Evolutionary conservation across 30 jellyfish, hydroid and myxozoan genomes (phyloP), one percentile per base, ranked within the genome.

Genomic region (Aurelia aurita complex sp. Pacific): DNA sequence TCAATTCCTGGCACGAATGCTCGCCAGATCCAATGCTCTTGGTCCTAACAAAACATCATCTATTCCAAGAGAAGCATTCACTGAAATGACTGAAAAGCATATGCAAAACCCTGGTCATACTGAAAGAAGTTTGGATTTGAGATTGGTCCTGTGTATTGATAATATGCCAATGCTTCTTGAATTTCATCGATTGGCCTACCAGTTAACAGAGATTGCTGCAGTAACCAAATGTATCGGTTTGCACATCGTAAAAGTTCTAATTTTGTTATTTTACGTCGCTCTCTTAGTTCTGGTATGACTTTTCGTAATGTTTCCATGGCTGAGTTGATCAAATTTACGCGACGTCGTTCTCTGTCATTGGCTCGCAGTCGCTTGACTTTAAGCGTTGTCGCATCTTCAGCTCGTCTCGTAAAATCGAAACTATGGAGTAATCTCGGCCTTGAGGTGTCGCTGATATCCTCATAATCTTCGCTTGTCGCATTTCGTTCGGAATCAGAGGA

Each of bases 271-370:
- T 92, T 92, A 50, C 95, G 91, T 42, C 92, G 89, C 23, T 87
- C 97, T 79, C 92, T 85, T 40, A 92, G 59, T 40, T 88, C 96
- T 10, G 98, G 98, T 59, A 92, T 75, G 52, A 73, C 96, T 50
- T 92, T 79, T 50, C 96, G 92, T 36, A 92, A 69, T 73, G 79
- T 64, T 64, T 92, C 98, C 97, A 92, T 92, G 16, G 98, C 98
- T 5, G 94, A 82, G 80, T 92, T 92, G 86, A 92, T 92, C 51
- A 92, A 76, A n/a, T 92, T 88, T 40, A 92, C 98, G 74, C 98
- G 95, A 67, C 97, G 86, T 65, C 98, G 90, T 74, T 92, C 98
- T 18, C 98, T 73, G 74, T 92, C 97, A 60, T 92, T 92, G 73
- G 98, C 98, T 18, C 97, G 90, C 72, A 92, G 68, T 36, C 98